phyloP scores from a whole-genome alignment of 2,113 vertebrate genomes.

The Zonotrichia leucophrys region DNA sequence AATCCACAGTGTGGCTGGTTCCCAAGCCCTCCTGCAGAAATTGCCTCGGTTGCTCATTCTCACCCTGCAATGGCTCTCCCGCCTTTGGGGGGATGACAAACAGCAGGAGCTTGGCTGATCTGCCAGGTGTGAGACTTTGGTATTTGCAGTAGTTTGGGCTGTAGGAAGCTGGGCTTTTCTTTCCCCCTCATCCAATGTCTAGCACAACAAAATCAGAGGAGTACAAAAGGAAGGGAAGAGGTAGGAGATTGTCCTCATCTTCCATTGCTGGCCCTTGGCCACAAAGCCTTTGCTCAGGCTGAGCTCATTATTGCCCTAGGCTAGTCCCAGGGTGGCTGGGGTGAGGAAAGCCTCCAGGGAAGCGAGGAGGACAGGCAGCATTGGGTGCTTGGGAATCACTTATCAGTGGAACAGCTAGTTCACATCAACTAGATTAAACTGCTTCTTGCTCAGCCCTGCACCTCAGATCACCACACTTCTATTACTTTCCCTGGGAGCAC shows the following conservation, averaged over 20 bases:
- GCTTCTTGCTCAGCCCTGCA: not conserved
- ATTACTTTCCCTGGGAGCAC: not conserved
- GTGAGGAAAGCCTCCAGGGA: not conserved
- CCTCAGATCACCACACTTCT: not conserved
- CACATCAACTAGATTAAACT: not conserved
- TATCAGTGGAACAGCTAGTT: not conserved
- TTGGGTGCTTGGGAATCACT: not conserved
- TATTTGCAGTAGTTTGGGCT: not conserved
- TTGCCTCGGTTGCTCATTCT: not conserved
- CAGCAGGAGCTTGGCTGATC: not conserved
- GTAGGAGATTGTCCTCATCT: not conserved
- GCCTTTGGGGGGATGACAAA: not conserved
- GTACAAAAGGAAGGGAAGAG: not conserved
- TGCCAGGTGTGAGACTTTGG: not conserved
- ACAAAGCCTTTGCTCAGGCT: not conserved
- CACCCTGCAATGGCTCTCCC: not conserved
- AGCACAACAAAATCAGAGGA: not conserved
- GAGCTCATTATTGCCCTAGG: not conserved
- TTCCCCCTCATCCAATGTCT: not conserved
- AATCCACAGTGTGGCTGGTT: not conserved
- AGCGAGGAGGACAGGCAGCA: rapidly evolving
- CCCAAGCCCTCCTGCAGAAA: not conserved
- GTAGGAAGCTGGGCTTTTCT: not conserved
- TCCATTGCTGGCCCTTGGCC: not conserved
- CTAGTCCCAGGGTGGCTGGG: not conserved